These are phyloP conservation scores for Lagothrix lagotricha DNA, from an alignment of 2,797 vertebrate genomes.

Conservation along the genomic window DNA sequence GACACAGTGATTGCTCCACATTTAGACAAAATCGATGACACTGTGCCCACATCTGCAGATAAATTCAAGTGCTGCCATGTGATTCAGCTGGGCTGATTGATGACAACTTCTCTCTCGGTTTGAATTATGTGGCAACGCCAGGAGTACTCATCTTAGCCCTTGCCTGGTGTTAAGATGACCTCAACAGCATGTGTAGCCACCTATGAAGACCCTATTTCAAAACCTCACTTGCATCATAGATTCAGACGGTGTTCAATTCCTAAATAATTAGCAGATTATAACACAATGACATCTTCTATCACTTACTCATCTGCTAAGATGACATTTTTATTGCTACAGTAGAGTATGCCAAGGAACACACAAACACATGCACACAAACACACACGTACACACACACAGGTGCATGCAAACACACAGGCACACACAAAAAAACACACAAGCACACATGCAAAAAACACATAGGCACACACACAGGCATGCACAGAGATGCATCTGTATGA, in stretches of 20 bases:
- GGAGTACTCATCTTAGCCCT: rapidly evolving
- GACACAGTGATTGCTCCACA: not conserved
- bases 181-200: not conserved
- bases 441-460: not conserved
- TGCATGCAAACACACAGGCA: no score
- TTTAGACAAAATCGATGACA: not conserved
- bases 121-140: not conserved
- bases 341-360: no score
- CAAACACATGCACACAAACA: not conserved
- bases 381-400: no score
- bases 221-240: not conserved
- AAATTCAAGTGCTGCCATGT: rapidly evolving
- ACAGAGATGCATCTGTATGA: not conserved
- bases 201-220: not conserved
- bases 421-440: not conserved
- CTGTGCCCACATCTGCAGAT: rapidly evolving
- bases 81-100: no score
- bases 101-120: not conserved
- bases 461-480: not conserved
- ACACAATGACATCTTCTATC: not conserved
- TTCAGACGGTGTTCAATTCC: not conserved
- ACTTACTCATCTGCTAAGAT: not conserved
- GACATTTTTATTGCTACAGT: not conserved
- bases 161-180: not conserved
- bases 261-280: not conserved